Base-by-base conservation (phyloP, 2,888 invertebrate genomes). In the Acrobasis repandana region DNA sequence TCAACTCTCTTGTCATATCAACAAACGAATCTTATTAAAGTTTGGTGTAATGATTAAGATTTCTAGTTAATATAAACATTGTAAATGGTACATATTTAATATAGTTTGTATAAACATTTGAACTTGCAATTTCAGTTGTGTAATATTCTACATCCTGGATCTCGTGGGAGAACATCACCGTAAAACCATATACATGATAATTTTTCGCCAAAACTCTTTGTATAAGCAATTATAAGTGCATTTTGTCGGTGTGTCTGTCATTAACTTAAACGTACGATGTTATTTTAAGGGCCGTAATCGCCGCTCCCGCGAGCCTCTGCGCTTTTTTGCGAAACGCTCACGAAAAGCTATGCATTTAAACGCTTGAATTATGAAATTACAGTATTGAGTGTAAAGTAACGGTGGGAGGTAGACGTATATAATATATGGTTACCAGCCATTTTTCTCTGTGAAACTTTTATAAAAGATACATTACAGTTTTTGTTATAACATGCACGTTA, bases 191-290 rank as follows among this genome's bases (percentile, higher is more conserved):
- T 77, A 77, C 82, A 83, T 84, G 80, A 87, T 88, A 84, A 89
- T 87, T 90, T 90, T 91, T 86, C 82, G 83, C 88, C 85, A 87
- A 92, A 91, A 90, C 85, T 88, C 88, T 87, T 88, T 88, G 88
- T 88, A 83, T 85, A 86, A 80, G 85, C 86, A 91, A 92, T 91
- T 92, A 92, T 90, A 91, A 91, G 85, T 82, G 85, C 90, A 90
- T 90, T 91, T 91, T 83, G 89, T 83, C 88, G 87, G 91, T 85
- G 86, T 89, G 87, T 87, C 91, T 84, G 90, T 90, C 90, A 92
- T 91, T 92, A 92, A 86, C 85, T 92, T 92, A 91, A 92, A 90
- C 88, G 91, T 87, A 91, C 88, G 89, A 92, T 91, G 92, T 91
- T 92, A 92, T 92, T 91, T 90, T 88, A 91, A 90, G 88, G 89